phyloP scores from a whole-genome alignment of 2,797 vertebrate genomes.

The Phalanger gymnotis region DNA sequence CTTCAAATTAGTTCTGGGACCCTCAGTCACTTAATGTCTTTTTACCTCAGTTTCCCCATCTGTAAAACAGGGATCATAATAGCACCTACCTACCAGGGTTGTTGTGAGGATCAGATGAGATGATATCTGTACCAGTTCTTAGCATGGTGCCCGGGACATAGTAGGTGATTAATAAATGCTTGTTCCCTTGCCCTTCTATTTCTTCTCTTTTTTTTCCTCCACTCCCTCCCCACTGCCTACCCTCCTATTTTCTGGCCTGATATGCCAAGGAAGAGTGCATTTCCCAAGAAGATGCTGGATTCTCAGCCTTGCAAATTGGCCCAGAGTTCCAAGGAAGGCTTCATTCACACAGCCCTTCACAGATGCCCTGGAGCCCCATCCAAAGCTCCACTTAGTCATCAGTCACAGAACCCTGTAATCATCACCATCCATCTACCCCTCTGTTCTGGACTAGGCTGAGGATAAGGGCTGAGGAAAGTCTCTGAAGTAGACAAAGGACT shows the following conservation, averaged over 20 bases:
- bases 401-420: background rate
- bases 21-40: background rate
- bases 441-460: background rate
- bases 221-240: background rate
- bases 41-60: background rate
- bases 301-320: background rate
- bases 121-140: background rate
- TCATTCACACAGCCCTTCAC: no score
- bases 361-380: no score
- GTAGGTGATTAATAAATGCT: background rate
- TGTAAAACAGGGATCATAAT: background rate
- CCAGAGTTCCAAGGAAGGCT: background rate
- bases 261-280: background rate
- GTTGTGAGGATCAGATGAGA: background rate
- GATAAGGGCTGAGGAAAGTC: background rate
- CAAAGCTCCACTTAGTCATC: background rate
- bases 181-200: background rate
- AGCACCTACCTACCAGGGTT: background rate
- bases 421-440: background rate
- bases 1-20: background rate
- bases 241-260: background rate
- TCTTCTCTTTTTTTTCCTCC: background rate
- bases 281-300: background rate
- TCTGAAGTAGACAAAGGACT: conserved; percentile 4
- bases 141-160: background rate